phyloP scores from a whole-genome alignment of 2,888 invertebrate species.

The Tetramorium bicarinatum region DNA sequence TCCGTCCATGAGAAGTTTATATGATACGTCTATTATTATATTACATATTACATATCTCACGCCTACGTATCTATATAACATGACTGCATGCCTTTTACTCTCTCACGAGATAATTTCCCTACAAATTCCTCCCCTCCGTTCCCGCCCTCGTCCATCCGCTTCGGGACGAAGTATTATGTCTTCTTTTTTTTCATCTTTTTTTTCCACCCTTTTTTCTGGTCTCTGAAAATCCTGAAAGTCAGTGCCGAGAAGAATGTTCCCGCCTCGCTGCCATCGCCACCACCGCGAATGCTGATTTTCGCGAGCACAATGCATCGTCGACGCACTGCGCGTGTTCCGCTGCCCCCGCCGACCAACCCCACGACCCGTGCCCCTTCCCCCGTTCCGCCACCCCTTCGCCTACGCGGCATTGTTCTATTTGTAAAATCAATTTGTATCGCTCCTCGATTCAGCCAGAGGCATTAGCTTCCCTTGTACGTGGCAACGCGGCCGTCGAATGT shows the following conservation, averaged over 20 bases:
- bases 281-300: conserved; percentile 53
- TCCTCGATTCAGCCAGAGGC: conserved; percentile 69
- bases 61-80: conserved; percentile 75
- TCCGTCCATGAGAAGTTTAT: conserved; percentile 7
- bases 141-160: conserved; percentile 60
- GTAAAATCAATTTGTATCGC: conserved; percentile 78
- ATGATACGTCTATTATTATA: conserved; percentile 63
- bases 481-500: conserved; percentile 67
- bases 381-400: conserved; percentile 21
- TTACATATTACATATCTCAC: conserved; percentile 67
- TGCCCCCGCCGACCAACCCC: conserved; percentile 16
- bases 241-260: conserved; percentile 71
- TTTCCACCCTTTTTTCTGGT: conserved; percentile 48
- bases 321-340: conserved; percentile 49
- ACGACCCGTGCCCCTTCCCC: background rate
- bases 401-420: conserved; percentile 71
- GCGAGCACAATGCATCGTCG: conserved; percentile 63
- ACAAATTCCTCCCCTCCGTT: background rate
- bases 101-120: conserved; percentile 72
- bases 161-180: conserved; percentile 70
- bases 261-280: conserved; percentile 68
- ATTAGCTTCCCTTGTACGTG: conserved; percentile 70
- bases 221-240: conserved; percentile 60
- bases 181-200: conserved; percentile 32
- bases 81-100: conserved; percentile 80